Percentiles rank a stretch among this genome's conserved stretches.
These are phyloP conservation scores for Brassicogethes aeneus DNA, from an alignment of 2,888 invertebrate genomes.

Conservation along the genomic window DNA sequence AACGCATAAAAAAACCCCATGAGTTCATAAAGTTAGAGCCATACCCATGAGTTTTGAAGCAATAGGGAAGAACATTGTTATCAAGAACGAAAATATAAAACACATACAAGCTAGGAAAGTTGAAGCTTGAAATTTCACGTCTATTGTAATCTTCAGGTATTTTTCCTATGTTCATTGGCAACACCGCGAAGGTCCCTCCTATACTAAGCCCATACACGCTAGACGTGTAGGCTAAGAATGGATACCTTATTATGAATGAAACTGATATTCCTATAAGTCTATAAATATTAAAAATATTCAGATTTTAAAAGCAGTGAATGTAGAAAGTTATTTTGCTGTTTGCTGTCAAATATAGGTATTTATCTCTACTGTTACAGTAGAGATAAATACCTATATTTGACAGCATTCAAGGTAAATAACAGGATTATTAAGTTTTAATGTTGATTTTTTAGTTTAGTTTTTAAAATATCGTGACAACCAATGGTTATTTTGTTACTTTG, in stretches of 20 bases:
- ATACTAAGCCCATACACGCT: conserved; percentile 44
- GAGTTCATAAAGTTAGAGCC: conserved; percentile 1
- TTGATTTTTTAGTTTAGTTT: too few relatives aligned
- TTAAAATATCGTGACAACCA: too few relatives aligned
- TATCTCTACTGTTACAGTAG: too few relatives aligned
- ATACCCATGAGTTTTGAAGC: neutral
- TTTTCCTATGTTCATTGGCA: conserved; percentile 80
- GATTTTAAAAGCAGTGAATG: too few relatives aligned
- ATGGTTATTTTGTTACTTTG: too few relatives aligned
- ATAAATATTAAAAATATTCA: too few relatives aligned
- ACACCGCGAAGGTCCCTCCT: conserved; percentile 59
- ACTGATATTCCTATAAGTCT: conserved; percentile 51
- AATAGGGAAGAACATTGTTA: conserved; percentile 7
- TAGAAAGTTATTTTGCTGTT: too few relatives aligned
- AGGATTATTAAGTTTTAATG: too few relatives aligned
- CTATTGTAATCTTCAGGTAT: conserved; percentile 69
- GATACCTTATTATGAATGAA: conserved; percentile 49
- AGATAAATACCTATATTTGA: too few relatives aligned
- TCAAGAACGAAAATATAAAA: conserved; percentile 6
- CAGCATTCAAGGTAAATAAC: too few relatives aligned
- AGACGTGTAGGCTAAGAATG: conserved; percentile 14
- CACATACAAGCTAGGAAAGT: conserved; percentile 4
- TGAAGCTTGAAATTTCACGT: conserved; percentile 55
- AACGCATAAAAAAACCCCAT: neutral
- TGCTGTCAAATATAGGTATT: too few relatives aligned